These are phyloP conservation scores for Coreius guichenoti DNA, from an alignment of 2,797 vertebrate species.

Conservation along the genomic window DNA sequence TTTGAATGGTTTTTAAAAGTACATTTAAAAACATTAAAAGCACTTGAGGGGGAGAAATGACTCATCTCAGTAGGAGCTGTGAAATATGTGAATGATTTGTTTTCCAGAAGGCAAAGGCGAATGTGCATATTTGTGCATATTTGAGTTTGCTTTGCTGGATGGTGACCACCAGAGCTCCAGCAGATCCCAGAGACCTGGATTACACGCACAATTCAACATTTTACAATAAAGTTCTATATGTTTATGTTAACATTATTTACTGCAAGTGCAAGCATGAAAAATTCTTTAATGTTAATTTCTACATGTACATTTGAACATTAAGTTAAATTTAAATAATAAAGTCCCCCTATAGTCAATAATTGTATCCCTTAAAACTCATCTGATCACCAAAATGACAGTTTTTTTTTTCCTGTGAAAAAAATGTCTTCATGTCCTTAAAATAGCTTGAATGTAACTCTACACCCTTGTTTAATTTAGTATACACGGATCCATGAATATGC, in stretches of 20 bases:
- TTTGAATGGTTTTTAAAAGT: neutral
- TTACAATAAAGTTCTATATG: neutral
- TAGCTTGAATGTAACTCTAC: no score
- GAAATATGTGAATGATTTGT: neutral
- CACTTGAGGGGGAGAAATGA: neutral
- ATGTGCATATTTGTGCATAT: conserved; percentile 59
- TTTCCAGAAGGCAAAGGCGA: neutral
- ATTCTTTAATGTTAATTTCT: neutral
- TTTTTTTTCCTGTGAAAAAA: no score
- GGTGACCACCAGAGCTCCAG: conserved; percentile 44
- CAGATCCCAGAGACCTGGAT: conserved; percentile 69
- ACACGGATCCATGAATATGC: no score
- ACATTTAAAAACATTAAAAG: neutral
- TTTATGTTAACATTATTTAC: neutral
- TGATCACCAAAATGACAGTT: no score
- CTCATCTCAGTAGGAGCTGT: neutral
- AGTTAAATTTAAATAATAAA: neutral
- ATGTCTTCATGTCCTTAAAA: no score
- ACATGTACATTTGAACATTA: neutral
- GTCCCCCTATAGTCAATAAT: no score
- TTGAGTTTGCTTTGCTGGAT: conserved; percentile 1
- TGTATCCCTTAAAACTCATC: no score
- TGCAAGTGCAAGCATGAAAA: neutral
- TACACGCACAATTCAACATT: conserved; percentile 60
- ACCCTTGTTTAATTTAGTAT: no score